Evolutionary conservation across 1,140 invertebrate genomes (phyloP), one percentile per base, ranked within the genome.

Genomic region (Spodoptera litura): DNA sequence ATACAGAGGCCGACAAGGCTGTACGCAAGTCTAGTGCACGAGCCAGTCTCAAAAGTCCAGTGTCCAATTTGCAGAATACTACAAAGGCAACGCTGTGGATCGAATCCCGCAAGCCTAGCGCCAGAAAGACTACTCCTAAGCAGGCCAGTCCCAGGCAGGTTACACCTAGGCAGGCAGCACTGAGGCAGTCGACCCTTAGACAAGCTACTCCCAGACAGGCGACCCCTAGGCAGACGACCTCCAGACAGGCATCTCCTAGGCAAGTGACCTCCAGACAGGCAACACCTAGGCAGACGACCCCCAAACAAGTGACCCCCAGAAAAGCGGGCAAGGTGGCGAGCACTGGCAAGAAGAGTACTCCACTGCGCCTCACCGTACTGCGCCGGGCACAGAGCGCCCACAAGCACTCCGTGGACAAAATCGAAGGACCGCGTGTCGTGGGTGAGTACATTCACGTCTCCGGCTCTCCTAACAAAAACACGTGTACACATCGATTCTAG

Each of bases 51-150:
- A 72, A 77, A 56, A 76, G 13, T 25, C 12, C 81, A 4, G 8
- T 78, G 80, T 49, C 58, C 27, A 64, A 53, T 27, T 3, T 82
- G 49, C 81, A 81, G 15, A 59, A 79, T 51, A 81, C 86, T 0
- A 89, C 89, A 0, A 89, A 91, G 61, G 89, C 89, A 0, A 80
- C 81, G 15, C 81, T 87, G 27, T 91, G 89, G 89, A 91, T 91
- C 15, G 87, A 89, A 66, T 88, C 85, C 1, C 80, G 89, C 6
- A 88, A 88, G 80, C 70, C 78, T n/a, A 83, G 81, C 13, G 83
- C 85, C 2, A 61, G 83, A 11, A 81, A 77, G 51, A 27, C 25
- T 8, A 49, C 53, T 31, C 8, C 51, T 13, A 8, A 72, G 56
- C 58, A 5, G 64, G 13, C 20, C n/a, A 20, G 49, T 44, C 20